Percentiles rank a stretch among this genome's conserved stretches.
These are phyloP conservation scores for Peromyscus attwateri DNA, from an alignment of 2,797 vertebrate species.

Conservation along the genomic window DNA sequence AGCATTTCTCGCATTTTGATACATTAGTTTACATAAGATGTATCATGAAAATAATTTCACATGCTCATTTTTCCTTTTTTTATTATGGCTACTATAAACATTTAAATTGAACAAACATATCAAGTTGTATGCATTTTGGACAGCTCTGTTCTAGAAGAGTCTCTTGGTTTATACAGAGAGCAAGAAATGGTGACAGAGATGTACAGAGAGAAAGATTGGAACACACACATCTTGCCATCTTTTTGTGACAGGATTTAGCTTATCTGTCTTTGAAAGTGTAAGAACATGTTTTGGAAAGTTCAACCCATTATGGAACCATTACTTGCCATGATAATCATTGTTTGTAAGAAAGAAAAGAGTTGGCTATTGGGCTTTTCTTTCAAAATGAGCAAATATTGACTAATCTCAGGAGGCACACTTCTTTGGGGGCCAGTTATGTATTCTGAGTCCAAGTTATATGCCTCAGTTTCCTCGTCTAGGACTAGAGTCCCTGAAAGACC, in stretches of 20 bases:
- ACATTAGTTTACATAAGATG: slow-evolving; percentile 16
- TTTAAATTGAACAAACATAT: neutral
- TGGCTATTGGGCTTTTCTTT: neutral
- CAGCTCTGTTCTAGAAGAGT: neutral
- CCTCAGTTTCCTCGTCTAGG: slow-evolving; percentile 66
- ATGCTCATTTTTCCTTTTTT: slow-evolving; percentile 3
- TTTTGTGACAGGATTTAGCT: slow-evolving; percentile 42
- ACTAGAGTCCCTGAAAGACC: neutral
- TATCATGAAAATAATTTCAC: slow-evolving; percentile 26
- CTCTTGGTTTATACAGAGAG: neutral
- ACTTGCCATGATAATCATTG: neutral
- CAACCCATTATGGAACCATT: neutral
- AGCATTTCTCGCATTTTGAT: slow-evolving; percentile 34
- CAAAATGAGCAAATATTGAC: neutral
- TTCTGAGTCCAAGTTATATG: neutral
- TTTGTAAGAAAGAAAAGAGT: slow-evolving; percentile 3
- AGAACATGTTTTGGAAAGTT: slow-evolving; percentile 26
- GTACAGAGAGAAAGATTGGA: neutral
- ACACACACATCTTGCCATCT: neutral
- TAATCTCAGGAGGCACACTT: neutral
- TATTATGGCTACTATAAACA: neutral
- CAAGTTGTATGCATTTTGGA: slow-evolving; percentile 14
- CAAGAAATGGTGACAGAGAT: neutral
- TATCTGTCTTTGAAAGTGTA: slow-evolving; percentile 56
- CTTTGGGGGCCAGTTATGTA: neutral